These are phyloP conservation scores for Teleogryllus oceanicus DNA, from an alignment of 2,888 invertebrate species.

Conservation along the genomic window DNA sequence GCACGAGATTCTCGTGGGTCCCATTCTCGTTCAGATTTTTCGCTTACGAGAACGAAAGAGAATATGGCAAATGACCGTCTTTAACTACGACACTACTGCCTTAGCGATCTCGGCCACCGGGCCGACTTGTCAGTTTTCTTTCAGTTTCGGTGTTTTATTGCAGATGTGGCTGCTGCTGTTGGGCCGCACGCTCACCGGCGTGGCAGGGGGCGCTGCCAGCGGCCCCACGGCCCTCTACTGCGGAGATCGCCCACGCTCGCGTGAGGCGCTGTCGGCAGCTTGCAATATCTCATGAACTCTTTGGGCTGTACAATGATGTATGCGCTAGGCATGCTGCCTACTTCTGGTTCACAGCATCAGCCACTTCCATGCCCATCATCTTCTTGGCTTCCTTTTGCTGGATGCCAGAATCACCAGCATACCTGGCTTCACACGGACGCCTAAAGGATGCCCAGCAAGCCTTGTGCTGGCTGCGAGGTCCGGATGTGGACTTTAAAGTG, in stretches of 20 bases:
- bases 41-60: too few species aligned
- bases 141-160: too few species aligned
- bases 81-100: too few species aligned
- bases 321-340: not conserved
- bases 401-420: not conserved
- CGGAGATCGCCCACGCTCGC: not conserved
- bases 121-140: too few species aligned
- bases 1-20: too few species aligned
- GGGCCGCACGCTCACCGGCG: not conserved
- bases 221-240: not conserved
- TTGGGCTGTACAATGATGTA: not conserved
- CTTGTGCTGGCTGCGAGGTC: too few species aligned
- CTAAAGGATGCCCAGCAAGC: too few species aligned
- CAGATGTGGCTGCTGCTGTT: not conserved
- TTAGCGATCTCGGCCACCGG: too few species aligned
- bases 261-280: not conserved
- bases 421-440: not conserved
- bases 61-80: too few species aligned
- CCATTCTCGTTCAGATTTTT: too few species aligned
- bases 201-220: not conserved
- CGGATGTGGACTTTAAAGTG: too few species aligned
- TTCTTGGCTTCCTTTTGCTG: not conserved
- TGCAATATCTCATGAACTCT: not conserved
- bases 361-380: not conserved
- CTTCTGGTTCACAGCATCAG: not conserved